phyloP scores from a whole-genome alignment of 2,888 invertebrate genomes.

The Mythimna albipuncta region DNA sequence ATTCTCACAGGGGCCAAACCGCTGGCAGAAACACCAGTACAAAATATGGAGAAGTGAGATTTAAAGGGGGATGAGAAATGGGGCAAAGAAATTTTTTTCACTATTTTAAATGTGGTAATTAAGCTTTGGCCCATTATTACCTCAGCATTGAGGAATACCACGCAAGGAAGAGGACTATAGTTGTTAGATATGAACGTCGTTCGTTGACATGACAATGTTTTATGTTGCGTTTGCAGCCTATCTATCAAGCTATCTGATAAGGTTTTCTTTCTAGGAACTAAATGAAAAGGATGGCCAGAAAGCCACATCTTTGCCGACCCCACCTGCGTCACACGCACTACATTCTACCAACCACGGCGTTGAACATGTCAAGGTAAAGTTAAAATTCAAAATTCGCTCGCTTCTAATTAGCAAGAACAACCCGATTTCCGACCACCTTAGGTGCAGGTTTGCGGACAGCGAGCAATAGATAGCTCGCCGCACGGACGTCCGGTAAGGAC shows the following conservation, averaged over 20 bases:
- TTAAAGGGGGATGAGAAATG: neutral
- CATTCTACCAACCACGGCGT: constrained; percentile 89
- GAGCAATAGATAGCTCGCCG: too few relatives aligned
- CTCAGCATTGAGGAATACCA: too few relatives aligned
- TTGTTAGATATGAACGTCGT: too few relatives aligned
- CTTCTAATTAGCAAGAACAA: too few relatives aligned
- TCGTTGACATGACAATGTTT: neutral
- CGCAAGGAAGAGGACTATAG: too few relatives aligned
- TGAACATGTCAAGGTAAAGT: constrained; percentile 86
- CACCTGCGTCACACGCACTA: constrained; percentile 85
- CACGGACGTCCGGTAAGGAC: too few relatives aligned
- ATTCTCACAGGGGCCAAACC: too few relatives aligned
- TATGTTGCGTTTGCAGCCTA: neutral
- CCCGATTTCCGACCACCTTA: too few relatives aligned
- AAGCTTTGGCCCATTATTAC: too few relatives aligned
- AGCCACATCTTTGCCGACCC: constrained; percentile 82
- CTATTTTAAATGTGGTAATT: neutral
- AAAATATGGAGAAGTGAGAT: too few relatives aligned
- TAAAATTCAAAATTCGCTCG: neutral
- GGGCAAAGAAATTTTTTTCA: neutral
- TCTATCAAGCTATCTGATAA: neutral
- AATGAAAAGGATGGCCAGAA: constrained; percentile 86
- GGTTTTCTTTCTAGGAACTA: constrained; percentile 86
- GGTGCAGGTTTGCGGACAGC: too few relatives aligned
- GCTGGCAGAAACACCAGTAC: too few relatives aligned